Percentiles rank a stretch among this genome's conserved stretches.
Evolutionary conservation across 2,797 vertebrate genomes (phyloP).

Genomic region (Microtus obscurus): DNA sequence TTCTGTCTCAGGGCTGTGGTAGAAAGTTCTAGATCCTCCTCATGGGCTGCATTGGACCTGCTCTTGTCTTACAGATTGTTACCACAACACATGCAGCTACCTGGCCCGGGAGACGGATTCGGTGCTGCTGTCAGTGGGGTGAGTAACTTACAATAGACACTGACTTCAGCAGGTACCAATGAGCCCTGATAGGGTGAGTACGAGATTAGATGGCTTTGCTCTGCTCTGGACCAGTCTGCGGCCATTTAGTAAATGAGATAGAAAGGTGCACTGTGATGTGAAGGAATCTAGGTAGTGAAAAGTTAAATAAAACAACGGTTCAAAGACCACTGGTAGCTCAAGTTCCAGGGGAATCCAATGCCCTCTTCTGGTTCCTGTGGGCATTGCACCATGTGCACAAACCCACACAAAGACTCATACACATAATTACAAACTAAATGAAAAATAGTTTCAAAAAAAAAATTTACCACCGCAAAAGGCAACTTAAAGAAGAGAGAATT

Average conservation of each 20-base stretch:
- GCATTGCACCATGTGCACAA: neutral
- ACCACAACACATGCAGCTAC: neutral
- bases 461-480: neutral
- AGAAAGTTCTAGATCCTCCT: neutral
- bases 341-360: neutral
- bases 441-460: neutral
- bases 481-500: neutral
- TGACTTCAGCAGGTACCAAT: neutral
- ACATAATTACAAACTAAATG: neutral
- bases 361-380: neutral
- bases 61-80: conserved; percentile 9
- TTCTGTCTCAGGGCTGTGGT: neutral
- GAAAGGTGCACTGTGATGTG: neutral
- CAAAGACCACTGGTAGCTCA: neutral
- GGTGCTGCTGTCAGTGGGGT: conserved; percentile 32
- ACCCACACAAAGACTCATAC: neutral
- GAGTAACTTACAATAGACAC: neutral
- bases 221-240: neutral
- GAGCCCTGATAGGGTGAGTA: neutral
- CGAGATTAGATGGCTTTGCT: too few species aligned
- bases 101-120: conserved; percentile 1
- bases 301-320: neutral
- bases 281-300: neutral
- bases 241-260: neutral
- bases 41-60: neutral